Evolutionary conservation across 2,888 invertebrate species (phyloP).

Genomic region (Crocallis elinguaria): DNA sequence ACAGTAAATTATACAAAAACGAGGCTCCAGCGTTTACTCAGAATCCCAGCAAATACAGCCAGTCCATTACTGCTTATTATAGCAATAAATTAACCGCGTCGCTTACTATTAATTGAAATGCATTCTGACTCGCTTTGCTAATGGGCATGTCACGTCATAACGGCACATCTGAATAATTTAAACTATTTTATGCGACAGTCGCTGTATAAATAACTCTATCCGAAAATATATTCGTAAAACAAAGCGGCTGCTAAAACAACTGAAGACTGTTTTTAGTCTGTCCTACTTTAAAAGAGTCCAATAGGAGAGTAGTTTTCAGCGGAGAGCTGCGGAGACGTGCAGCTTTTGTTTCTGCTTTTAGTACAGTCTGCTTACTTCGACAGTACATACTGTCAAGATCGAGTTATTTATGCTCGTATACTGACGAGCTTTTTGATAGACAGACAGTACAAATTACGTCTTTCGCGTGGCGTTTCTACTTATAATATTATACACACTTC

Average conservation of each 20-base stretch:
- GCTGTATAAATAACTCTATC: constrained; percentile 34
- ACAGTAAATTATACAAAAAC: no score
- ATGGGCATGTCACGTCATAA: constrained; percentile 52
- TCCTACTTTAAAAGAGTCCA: constrained; percentile 42
- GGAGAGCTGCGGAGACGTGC: constrained; percentile 4
- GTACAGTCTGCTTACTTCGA: constrained; percentile 20
- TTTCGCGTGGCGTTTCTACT: no score
- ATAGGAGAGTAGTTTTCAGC: constrained; percentile 33
- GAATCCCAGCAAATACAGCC: constrained; percentile 15
- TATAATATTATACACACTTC: no score
- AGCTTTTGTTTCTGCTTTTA: constrained; percentile 27
- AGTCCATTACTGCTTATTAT: constrained; percentile 46
- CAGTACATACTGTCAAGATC: not conserved
- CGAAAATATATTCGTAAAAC: constrained; percentile 43
- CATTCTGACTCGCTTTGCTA: constrained; percentile 55
- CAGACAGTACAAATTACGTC: no score
- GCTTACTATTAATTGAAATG: constrained; percentile 62
- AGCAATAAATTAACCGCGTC: constrained; percentile 46
- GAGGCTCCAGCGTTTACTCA: constrained; percentile 11
- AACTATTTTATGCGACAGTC: constrained; percentile 31
- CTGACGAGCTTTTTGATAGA: no score
- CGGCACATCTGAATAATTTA: constrained; percentile 40
- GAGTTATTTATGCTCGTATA: no score
- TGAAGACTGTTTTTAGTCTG: constrained; percentile 37
- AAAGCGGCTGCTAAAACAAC: constrained; percentile 41